Evolutionary conservation across 2,888 invertebrate species (phyloP).

Genomic region (Cheilosia scutellata): DNA sequence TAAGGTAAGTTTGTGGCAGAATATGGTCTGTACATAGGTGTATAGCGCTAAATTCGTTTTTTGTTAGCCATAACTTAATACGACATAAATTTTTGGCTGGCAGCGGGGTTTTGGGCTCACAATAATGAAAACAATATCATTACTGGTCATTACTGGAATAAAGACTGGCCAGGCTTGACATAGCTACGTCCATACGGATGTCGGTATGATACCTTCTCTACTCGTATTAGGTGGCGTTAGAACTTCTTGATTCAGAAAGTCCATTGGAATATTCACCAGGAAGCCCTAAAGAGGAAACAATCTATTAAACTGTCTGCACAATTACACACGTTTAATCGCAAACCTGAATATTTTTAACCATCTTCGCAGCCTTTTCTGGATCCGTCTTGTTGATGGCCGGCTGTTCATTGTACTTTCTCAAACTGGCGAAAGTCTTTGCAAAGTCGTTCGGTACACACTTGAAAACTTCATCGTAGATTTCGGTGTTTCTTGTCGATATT

Average conservation of each 20-base stretch:
- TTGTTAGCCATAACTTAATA: neutral
- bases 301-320: neutral
- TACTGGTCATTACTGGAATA: neutral
- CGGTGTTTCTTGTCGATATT: constrained; percentile 92
- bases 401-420: constrained; percentile 91
- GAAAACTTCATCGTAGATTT: constrained; percentile 96
- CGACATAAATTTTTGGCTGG: neutral
- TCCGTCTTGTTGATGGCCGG: constrained; percentile 90
- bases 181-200: constrained; percentile 93
- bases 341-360: constrained; percentile 90
- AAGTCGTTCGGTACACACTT: constrained; percentile 94
- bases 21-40: neutral
- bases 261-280: constrained; percentile 94
- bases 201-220: constrained; percentile 97
- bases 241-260: constrained; percentile 94
- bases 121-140: neutral
- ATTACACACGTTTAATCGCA: neutral
- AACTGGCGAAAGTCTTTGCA: constrained; percentile 90
- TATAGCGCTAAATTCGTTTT: neutral
- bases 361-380: constrained; percentile 89
- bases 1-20: neutral
- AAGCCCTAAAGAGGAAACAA: constrained; percentile 87
- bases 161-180: neutral
- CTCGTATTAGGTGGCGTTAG: constrained; percentile 92
- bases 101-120: neutral